Evolutionary conservation across 2,113 vertebrate species (phyloP).

Genomic region (Tragulus kanchil): DNA sequence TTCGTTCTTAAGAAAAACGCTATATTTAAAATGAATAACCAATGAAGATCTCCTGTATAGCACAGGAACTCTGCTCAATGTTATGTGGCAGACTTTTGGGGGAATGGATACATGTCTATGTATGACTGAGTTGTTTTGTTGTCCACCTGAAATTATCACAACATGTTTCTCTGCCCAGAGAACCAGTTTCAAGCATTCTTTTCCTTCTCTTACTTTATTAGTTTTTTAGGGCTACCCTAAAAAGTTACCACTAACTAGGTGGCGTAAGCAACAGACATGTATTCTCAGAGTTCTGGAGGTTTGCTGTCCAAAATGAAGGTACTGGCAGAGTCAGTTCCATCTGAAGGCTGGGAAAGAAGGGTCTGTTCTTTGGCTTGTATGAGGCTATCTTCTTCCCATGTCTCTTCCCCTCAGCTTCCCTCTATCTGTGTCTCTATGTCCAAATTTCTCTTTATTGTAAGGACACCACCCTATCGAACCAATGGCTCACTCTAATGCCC

Average conservation of each 20-base stretch:
- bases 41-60: no score
- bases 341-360: background rate
- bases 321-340: background rate
- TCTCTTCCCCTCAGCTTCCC: background rate
- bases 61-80: background rate
- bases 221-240: background rate
- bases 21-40: no score
- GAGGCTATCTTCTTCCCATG: background rate
- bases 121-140: background rate
- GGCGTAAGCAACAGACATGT: background rate
- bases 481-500: no score
- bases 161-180: background rate
- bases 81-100: background rate
- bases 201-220: background rate
- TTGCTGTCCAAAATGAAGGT: no score
- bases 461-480: background rate
- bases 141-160: background rate
- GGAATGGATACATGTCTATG: background rate
- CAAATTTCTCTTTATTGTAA: background rate
- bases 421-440: background rate
- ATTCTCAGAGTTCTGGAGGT: background rate
- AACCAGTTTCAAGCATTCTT: fast-evolving
- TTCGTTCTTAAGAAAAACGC: no score
- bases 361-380: no score
- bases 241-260: background rate